A percentile compares a stretch with the other conserved stretches of the same genome.
Evolutionary conservation across 30 jellyfish, hydroid and myxozoan species (phyloP).

Genomic region (Cassiopea andromeda): DNA sequence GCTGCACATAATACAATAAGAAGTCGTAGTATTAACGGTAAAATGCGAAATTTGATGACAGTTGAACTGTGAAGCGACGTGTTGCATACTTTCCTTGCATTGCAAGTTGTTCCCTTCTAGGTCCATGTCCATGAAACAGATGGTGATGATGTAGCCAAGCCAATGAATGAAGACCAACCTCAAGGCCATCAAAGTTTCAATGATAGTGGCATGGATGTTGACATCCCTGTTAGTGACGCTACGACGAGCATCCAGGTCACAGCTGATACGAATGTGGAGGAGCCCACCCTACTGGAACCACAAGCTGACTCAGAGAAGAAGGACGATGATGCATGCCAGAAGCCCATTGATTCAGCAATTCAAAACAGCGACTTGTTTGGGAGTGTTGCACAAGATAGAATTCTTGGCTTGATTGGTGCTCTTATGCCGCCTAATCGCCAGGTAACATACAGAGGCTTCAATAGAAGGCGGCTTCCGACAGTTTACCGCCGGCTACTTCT

Average conservation of each 20-base stretch:
- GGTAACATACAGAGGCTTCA: constrained; percentile 11
- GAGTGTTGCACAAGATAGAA: constrained; percentile 60
- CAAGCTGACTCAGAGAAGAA: not conserved
- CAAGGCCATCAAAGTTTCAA: not conserved
- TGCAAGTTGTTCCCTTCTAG: not conserved
- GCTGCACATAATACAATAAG: no score
- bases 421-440: constrained; percentile 79
- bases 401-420: constrained; percentile 85
- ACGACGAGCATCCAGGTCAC: not conserved
- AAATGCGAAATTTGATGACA: no score
- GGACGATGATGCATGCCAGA: not conserved
- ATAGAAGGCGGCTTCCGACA: no score
- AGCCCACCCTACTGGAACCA: not conserved
- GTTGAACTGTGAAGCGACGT: no score
- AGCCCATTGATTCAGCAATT: not conserved
- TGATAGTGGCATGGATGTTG: constrained; percentile 11
- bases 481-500: no score
- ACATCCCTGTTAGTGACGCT: not conserved
- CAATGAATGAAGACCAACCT: not conserved
- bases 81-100: not conserved
- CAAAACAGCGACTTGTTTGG: constrained; percentile 40
- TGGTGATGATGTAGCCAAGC: not conserved
- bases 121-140: not conserved
- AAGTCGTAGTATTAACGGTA: no score
- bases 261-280: not conserved